A percentile compares a stretch with the other conserved stretches of the same genome.
phyloP scores from a whole-genome alignment of 1,140 invertebrate genomes.

The Portunus trituberculatus region DNA sequence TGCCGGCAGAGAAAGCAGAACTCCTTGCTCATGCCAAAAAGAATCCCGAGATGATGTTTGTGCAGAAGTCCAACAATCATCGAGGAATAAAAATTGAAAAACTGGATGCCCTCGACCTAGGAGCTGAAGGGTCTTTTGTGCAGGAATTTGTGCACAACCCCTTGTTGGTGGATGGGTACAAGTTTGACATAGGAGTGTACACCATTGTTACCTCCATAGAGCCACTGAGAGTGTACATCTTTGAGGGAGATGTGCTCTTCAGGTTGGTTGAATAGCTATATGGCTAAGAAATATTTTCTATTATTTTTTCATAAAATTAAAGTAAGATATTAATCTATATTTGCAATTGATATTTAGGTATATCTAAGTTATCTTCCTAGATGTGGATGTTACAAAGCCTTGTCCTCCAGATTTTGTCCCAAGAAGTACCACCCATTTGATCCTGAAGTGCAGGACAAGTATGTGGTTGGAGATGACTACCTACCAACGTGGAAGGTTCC shows the following conservation, averaged over 20 bases:
- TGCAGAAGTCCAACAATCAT: constrained; percentile 96
- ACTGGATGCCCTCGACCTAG: constrained; percentile 87
- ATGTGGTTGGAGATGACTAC: constrained; percentile 97
- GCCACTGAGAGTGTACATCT: constrained; percentile 93
- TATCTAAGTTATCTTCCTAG: constrained; percentile 28
- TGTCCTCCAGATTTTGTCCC: constrained; percentile 90
- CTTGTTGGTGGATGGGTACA: constrained; percentile 91
- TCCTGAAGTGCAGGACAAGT: constrained; percentile 89
- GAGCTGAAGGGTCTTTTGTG: constrained; percentile 89
- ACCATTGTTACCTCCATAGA: constrained; percentile 94
- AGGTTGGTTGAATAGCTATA: constrained; percentile 82
- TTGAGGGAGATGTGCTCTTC: constrained; percentile 93
- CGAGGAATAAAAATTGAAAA: constrained; percentile 91
- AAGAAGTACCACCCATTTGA: constrained; percentile 97
- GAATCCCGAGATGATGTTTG: constrained; percentile 89
- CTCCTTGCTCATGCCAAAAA: constrained; percentile 87
- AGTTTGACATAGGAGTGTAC: constrained; percentile 98
- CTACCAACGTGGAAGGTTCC: constrained; percentile 96
- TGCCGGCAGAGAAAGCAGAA: constrained; percentile 88
- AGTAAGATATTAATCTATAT: background rate
- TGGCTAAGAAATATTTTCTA: background rate
- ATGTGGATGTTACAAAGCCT: constrained; percentile 70
- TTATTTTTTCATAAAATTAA: background rate
- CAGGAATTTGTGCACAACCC: constrained; percentile 93
- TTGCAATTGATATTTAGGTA: background rate